Evolutionary conservation across 2,113 vertebrate species (phyloP), one percentile per base, ranked within the genome.

Genomic region (Benitochromis conjunctus): DNA sequence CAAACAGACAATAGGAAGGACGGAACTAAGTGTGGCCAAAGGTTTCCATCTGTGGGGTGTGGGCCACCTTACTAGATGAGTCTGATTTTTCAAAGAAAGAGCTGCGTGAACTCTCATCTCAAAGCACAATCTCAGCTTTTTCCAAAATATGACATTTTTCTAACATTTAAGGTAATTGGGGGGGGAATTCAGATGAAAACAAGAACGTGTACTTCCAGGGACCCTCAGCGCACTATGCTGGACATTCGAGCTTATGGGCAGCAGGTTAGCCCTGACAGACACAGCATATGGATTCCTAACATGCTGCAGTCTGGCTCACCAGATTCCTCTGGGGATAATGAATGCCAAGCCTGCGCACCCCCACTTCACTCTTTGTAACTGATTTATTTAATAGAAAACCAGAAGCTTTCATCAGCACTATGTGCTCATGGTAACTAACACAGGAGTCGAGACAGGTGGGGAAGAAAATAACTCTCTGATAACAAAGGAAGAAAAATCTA

Each of bases 301-400:
- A 88, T 85, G 93, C 26, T 64, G 77, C 86, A 26, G 89, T 93
- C 87, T 91, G 91, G 77, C 86, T 92, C 46, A 66, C 34, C 53
- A 88, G 57, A 90, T 83, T 84, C 92, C 64, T 91, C 46, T 21
- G 79, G 84, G 81, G 71, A 90, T 89, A 80, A 87, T 41, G 21
- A 48, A 71, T 76, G 87, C 77, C 86, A 84, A 86, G 79, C 57
- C 81, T 76, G 41, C 29, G 76, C 81, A 57, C 77, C 11, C 51
- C 88, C 69, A 57, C 62, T 51, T 18, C 2, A 2, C 41, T 2
- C 8, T 18, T 46, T 6, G 54, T 41, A 87, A 88, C 58, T 89
- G 2, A 79, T 69, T 80, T 76, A 60, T 82, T 74, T 21, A 60
- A 82, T 24, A 62, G 83, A 83, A 83, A 85, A 38, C 19, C 56